Percentiles rank a stretch among this genome's conserved stretches.
phyloP scores from a whole-genome alignment of 2,888 invertebrate genomes.

The Laspeyria flexula region DNA sequence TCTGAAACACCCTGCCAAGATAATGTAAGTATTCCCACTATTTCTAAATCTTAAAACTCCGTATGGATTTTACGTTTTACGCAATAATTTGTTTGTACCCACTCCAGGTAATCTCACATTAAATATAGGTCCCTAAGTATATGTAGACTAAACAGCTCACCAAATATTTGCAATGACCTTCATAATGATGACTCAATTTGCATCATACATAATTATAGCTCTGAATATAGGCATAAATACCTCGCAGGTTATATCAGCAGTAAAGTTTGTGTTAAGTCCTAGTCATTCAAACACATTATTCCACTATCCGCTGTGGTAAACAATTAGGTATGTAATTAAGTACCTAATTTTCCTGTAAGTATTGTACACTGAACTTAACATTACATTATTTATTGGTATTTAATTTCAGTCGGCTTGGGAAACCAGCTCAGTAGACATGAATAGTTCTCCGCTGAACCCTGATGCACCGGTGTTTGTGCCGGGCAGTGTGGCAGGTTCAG shows the following conservation, averaged over 20 bases:
- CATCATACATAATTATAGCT: slow-evolving; percentile 2
- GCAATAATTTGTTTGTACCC: no score
- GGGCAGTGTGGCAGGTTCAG: slow-evolving; percentile 80
- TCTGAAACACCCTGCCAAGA: slow-evolving; percentile 82
- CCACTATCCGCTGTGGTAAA: background rate
- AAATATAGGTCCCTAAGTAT: no score
- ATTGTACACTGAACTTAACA: no score
- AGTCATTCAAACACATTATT: background rate
- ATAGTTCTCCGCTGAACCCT: slow-evolving; percentile 93
- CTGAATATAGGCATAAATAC: background rate
- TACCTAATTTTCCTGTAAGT: no score
- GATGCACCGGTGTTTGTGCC: slow-evolving; percentile 95
- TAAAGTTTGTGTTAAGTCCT: background rate
- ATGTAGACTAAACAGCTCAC: no score
- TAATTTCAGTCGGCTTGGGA: slow-evolving; percentile 80
- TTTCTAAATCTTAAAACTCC: background rate
- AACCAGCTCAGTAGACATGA: slow-evolving; percentile 86
- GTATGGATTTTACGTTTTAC: no score
- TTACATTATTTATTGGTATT: background rate
- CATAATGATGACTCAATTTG: slow-evolving; percentile 6
- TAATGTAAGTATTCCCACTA: slow-evolving; percentile 68
- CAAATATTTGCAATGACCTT: slow-evolving; percentile 3
- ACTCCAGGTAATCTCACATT: background rate
- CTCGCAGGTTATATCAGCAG: background rate
- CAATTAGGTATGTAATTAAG: no score